phyloP scores from a whole-genome alignment of 2,113 vertebrate genomes.

The Lynx canadensis region DNA sequence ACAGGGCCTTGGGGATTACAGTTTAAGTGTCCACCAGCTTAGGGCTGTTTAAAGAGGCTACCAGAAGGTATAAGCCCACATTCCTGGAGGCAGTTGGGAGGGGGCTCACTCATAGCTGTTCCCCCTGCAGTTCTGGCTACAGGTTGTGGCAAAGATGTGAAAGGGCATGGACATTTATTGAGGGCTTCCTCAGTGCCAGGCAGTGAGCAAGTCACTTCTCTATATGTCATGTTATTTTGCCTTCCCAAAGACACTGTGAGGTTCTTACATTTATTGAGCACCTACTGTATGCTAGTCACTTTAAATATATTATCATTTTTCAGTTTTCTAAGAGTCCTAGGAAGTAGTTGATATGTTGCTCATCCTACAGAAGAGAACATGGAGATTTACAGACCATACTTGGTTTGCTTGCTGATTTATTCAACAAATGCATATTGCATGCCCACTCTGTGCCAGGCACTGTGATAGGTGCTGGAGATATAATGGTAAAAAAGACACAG shows the following conservation, averaged over 20 bases:
- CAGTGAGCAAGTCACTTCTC: neutral
- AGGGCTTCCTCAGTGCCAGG: neutral
- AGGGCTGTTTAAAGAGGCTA: conserved; percentile 44
- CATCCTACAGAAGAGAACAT: neutral
- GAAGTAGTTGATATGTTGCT: conserved; percentile 1
- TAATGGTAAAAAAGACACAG: neutral
- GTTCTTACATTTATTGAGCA: conserved; percentile 11
- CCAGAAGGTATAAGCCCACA: conserved; percentile 5
- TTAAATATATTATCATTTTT: neutral
- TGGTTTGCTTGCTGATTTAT: conserved; percentile 23
- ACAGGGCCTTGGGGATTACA: conserved; percentile 45
- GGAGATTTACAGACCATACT: neutral
- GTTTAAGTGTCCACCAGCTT: conserved; percentile 46
- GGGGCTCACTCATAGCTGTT: neutral
- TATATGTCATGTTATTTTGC: neutral
- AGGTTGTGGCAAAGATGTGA: neutral
- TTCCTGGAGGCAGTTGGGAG: conserved; percentile 28
- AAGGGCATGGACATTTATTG: neutral
- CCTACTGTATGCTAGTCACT: neutral
- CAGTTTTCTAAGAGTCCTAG: neutral
- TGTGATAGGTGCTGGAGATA: neutral
- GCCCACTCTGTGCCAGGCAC: neutral
- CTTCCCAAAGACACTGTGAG: neutral
- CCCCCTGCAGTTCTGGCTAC: neutral
- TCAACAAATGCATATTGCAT: neutral